Evolutionary conservation across 2,113 vertebrate species (phyloP).

Genomic region (Apeltes quadracus): DNA sequence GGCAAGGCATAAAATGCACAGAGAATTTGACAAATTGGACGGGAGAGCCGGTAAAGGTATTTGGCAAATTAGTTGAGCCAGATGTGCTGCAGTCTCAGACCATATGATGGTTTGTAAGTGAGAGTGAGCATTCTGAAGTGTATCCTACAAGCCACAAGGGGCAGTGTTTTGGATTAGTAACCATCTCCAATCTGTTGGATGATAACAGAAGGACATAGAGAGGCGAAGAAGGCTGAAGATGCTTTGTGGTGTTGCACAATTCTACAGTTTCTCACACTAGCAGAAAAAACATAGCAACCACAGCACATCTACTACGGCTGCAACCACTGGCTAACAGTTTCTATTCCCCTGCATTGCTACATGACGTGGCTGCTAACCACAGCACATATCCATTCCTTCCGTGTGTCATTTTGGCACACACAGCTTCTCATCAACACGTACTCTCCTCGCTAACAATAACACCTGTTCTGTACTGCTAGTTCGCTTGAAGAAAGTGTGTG

Average conservation of each 20-base stretch:
- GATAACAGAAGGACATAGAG: background rate
- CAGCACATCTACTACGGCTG: background rate
- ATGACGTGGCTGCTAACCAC: constrained; percentile 26
- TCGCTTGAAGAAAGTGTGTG: background rate
- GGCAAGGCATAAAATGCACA: too few relatives aligned
- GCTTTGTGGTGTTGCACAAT: background rate
- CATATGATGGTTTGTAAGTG: too few relatives aligned
- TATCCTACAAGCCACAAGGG: too few relatives aligned
- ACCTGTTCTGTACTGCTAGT: background rate
- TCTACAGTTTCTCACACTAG: background rate
- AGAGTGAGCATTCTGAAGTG: too few relatives aligned
- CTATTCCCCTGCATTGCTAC: background rate
- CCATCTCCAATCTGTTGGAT: too few relatives aligned
- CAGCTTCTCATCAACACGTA: background rate
- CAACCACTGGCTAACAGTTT: constrained; percentile 8
- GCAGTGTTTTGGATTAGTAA: too few relatives aligned
- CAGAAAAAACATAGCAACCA: background rate
- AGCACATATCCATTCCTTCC: constrained; percentile 1
- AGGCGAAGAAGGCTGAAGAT: background rate
- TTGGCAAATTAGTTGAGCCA: too few relatives aligned
- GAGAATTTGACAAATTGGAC: too few relatives aligned
- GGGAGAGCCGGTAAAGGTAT: too few relatives aligned
- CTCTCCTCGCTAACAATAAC: background rate
- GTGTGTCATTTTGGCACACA: background rate
- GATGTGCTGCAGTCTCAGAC: too few relatives aligned